Conservation (phyloP, 2,888 invertebrate species). For the Nemapogon koenigi region DNA sequence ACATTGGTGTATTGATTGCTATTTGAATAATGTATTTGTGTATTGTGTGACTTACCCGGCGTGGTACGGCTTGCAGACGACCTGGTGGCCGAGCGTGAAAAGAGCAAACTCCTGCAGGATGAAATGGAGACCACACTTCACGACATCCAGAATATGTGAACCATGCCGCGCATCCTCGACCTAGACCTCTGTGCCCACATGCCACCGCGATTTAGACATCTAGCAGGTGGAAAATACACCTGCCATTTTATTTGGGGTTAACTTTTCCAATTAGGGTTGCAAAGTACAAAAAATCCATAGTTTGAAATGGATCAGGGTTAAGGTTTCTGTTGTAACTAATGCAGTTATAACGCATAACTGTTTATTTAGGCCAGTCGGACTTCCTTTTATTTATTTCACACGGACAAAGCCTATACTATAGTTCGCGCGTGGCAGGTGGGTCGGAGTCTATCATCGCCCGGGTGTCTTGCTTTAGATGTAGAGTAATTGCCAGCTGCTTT, state of each 20-base stretch:
- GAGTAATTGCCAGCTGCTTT: slow-evolving; percentile 62
- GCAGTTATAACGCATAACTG: too few relatives aligned
- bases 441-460: too few relatives aligned
- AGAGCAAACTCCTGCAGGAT: slow-evolving; percentile 95
- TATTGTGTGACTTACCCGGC: slow-evolving; percentile 48
- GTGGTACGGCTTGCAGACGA: slow-evolving; percentile 82
- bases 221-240: too few relatives aligned
- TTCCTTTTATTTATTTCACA: too few relatives aligned
- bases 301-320: too few relatives aligned
- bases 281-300: too few relatives aligned
- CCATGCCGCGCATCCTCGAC: slow-evolving; percentile 15
- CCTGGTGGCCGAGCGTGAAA: slow-evolving; percentile 91
- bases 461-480: slow-evolving; percentile 38
- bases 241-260: too few relatives aligned
- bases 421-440: too few relatives aligned
- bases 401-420: too few relatives aligned
- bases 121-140: slow-evolving; percentile 99
- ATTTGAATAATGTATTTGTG: slow-evolving; percentile 3
- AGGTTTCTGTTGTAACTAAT: too few relatives aligned
- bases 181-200: neutral
- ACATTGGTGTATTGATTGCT: slow-evolving; percentile 1
- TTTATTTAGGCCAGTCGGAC: too few relatives aligned
- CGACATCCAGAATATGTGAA: slow-evolving; percentile 99
- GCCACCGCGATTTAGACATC: neutral
- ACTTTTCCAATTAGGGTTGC: too few relatives aligned